Evolutionary conservation across 2,797 vertebrate genomes (phyloP).

Genomic region (Anabacerthia variegaticeps): DNA sequence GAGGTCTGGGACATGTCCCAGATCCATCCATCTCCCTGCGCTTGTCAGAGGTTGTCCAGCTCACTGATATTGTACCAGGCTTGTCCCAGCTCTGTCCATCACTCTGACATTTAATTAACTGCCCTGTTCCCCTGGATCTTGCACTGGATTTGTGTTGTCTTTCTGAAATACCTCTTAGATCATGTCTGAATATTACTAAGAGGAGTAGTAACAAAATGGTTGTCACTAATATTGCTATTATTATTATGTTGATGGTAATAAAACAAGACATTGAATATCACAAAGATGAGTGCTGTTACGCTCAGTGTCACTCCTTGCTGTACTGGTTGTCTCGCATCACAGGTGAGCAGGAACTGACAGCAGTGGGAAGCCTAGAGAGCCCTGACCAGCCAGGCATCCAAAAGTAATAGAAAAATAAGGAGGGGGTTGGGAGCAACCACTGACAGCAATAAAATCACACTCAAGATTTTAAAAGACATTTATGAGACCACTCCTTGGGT

Average conservation of each 20-base stretch:
- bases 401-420: neutral
- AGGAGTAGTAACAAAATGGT: slow-evolving; percentile 15
- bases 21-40: slow-evolving; percentile 31
- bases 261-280: slow-evolving; percentile 25
- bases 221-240: slow-evolving; percentile 34
- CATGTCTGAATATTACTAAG: slow-evolving; percentile 12
- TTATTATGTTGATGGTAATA: slow-evolving; percentile 26
- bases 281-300: neutral
- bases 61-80: slow-evolving; percentile 41
- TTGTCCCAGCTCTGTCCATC: slow-evolving; percentile 52
- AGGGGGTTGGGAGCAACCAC: neutral
- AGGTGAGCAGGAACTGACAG: slow-evolving; percentile 2
- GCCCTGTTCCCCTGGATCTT: slow-evolving; percentile 40
- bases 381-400: neutral
- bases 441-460: neutral
- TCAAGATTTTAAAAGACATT: neutral
- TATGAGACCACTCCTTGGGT: neutral
- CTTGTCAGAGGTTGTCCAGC: slow-evolving; percentile 51
- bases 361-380: neutral
- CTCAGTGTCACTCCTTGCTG: neutral
- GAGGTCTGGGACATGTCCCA: slow-evolving; percentile 20
- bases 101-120: slow-evolving; percentile 70
- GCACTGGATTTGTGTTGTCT: slow-evolving; percentile 18
- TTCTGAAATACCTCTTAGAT: slow-evolving; percentile 49
- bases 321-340: neutral